A percentile compares a stretch with the other conserved stretches of the same genome.
Conservation (phyloP, 2,888 invertebrate genomes). For the Yponomeuta sedellus region DNA sequence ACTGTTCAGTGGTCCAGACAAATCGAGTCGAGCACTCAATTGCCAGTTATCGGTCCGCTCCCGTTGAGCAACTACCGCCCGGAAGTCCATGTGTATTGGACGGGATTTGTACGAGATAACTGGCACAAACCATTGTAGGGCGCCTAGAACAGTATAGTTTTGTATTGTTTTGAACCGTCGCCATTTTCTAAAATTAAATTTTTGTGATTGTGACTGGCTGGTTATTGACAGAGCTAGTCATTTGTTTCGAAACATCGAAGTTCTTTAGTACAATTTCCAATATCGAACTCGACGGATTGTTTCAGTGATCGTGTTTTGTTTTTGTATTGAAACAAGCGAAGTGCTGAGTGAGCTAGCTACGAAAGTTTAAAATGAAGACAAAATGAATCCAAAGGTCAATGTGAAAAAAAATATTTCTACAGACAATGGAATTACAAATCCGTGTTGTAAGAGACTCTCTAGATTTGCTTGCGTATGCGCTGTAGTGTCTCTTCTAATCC, state of each 20-base stretch:
- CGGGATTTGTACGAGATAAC: slow-evolving; percentile 57
- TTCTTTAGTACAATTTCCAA: neutral
- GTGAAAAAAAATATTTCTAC: slow-evolving; percentile 26
- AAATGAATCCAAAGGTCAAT: slow-evolving; percentile 18
- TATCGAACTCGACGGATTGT: too few relatives aligned
- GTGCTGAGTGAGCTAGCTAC: neutral
- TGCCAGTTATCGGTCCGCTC: slow-evolving; percentile 47
- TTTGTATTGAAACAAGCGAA: neutral
- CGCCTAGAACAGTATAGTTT: neutral
- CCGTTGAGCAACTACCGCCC: slow-evolving; percentile 59
- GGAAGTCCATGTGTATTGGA: slow-evolving; percentile 57
- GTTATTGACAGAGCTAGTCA: neutral
- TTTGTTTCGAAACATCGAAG: slow-evolving; percentile 1
- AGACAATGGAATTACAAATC: slow-evolving; percentile 27
- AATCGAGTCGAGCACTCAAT: slow-evolving; percentile 40
- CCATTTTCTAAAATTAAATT: too few relatives aligned
- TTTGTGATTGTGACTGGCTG: too few relatives aligned
- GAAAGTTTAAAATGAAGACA: slow-evolving; percentile 17
- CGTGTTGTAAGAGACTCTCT: slow-evolving; percentile 51
- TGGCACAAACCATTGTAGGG: neutral
- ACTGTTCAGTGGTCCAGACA: neutral
- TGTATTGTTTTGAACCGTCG: slow-evolving; percentile 2
- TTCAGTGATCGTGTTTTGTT: neutral
- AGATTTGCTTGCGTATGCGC: slow-evolving; percentile 56
- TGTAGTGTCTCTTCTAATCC: slow-evolving; percentile 50